Conservation (phyloP, 2,113 vertebrate species). For the Dasyornis broadbenti region DNA sequence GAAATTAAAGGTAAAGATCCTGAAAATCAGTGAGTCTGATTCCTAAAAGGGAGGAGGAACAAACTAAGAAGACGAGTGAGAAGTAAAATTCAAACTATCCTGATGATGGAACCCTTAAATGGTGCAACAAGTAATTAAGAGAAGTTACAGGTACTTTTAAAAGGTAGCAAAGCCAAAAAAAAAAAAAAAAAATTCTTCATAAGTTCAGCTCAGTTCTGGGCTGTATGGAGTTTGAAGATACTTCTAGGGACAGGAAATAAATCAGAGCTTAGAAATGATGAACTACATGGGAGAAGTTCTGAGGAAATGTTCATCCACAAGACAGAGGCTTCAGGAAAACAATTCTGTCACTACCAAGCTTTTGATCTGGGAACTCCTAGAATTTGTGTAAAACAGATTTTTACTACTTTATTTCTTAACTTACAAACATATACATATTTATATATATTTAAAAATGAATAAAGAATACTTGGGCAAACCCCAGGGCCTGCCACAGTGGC, state of each 20-base stretch:
- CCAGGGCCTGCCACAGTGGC: rapidly evolving
- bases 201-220: neutral
- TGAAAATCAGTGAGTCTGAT: neutral
- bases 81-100: neutral
- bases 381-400: neutral
- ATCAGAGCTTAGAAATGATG: neutral
- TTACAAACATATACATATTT: neutral
- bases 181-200: rapidly evolving
- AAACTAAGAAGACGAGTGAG: neutral
- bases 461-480: neutral
- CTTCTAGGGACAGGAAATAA: neutral
- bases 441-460: too few relatives aligned
- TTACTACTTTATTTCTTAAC: neutral
- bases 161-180: neutral
- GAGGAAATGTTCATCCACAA: neutral
- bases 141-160: neutral
- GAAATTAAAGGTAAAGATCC: neutral
- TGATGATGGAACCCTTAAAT: neutral
- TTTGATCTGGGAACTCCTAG: neutral
- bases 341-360: neutral
- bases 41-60: neutral
- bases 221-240: neutral
- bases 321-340: neutral
- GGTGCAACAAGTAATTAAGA: neutral
- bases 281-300: neutral